These are phyloP conservation scores for Stomatorhinus ivindoensis DNA, from an alignment of 2,113 vertebrate species.

Conservation along the genomic window DNA sequence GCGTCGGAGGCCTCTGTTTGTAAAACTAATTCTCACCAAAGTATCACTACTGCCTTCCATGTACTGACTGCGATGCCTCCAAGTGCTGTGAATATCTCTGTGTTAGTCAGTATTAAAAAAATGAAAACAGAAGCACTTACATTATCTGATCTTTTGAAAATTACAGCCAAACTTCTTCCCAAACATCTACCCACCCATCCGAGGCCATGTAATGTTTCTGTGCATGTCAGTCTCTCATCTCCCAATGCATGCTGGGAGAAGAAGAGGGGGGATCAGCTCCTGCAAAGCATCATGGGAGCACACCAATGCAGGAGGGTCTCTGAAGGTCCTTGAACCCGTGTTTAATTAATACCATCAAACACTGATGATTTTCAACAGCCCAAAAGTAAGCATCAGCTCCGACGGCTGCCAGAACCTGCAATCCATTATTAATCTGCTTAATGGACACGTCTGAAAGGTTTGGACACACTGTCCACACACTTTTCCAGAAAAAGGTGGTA, in stretches of 20 bases:
- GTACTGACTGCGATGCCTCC: background rate
- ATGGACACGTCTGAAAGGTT: background rate
- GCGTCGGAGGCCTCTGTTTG: background rate
- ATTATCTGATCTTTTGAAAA: background rate
- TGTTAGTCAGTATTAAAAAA: background rate
- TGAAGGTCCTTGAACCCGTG: background rate
- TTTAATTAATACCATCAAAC: background rate
- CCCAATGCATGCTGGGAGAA: background rate
- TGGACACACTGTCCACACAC: background rate
- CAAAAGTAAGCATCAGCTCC: background rate
- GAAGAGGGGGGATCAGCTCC: background rate
- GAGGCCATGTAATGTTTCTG: background rate
- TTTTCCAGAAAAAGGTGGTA: background rate
- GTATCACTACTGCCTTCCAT: background rate
- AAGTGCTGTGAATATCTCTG: background rate
- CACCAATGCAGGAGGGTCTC: background rate
- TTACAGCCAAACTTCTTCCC: background rate
- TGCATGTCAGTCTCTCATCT: background rate
- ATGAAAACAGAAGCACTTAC: background rate
- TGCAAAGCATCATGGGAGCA: background rate
- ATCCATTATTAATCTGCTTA: slow-evolving; percentile 5
- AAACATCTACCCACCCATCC: background rate
- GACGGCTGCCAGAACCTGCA: background rate
- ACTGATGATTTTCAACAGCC: background rate
- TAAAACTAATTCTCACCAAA: background rate